Evolutionary conservation across 1,140 invertebrate genomes (phyloP).

Genomic region (Lordiphosa stackelbergi): DNA sequence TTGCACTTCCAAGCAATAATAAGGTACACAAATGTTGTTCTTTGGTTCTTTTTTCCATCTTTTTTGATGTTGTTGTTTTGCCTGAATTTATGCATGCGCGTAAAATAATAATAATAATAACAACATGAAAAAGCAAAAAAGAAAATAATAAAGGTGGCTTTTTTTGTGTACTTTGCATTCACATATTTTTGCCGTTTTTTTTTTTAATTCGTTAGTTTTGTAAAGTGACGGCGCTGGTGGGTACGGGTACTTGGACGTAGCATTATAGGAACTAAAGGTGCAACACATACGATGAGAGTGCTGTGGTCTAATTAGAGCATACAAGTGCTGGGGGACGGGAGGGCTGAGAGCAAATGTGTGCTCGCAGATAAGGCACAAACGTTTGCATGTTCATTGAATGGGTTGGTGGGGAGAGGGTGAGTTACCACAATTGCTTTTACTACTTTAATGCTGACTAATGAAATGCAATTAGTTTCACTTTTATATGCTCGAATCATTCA

Average conservation of each 20-base stretch:
- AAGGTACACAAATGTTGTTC: conserved; percentile 38
- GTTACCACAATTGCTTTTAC: conserved; percentile 8
- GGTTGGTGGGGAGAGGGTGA: background rate
- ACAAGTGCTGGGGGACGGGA: conserved; percentile 1
- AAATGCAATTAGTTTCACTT: conserved; percentile 35
- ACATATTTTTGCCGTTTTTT: conserved; percentile 21
- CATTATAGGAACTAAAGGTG: conserved; percentile 43
- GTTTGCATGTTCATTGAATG: too few relatives aligned
- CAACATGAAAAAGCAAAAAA: conserved; percentile 17
- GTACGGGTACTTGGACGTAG: conserved; percentile 54
- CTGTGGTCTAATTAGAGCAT: conserved; percentile 58
- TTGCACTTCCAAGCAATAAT: conserved; percentile 44
- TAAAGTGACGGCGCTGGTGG: conserved; percentile 27
- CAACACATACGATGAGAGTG: conserved; percentile 32
- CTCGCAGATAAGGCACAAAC: too few relatives aligned
- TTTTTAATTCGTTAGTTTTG: conserved; percentile 5
- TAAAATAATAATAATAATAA: conserved; percentile 68
- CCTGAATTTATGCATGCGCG: conserved; percentile 56
- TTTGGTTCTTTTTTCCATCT: conserved; percentile 10
- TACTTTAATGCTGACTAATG: conserved; percentile 20
- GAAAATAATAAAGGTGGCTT: conserved; percentile 30
- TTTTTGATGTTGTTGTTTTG: background rate
- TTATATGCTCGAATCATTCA: background rate
- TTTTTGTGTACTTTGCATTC: conserved; percentile 39
- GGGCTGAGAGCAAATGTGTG: too few relatives aligned